These are phyloP conservation scores for Pseudocheirus occidentalis DNA, from an alignment of 2,797 vertebrate species.

Conservation along the genomic window DNA sequence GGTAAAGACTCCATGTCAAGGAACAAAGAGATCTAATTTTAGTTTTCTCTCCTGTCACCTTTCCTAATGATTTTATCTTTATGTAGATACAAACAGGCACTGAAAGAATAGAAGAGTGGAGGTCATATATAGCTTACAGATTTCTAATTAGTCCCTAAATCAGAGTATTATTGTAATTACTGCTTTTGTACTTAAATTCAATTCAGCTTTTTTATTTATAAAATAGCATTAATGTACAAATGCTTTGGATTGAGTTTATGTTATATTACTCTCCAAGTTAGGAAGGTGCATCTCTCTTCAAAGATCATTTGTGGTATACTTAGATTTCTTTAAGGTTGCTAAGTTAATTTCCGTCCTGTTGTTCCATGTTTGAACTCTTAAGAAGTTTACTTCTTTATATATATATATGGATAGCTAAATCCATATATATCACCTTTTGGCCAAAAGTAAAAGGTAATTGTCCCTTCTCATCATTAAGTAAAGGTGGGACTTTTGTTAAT, in stretches of 20 bases:
- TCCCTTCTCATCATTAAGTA: not conserved
- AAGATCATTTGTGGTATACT: not conserved
- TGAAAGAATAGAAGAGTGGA: not conserved
- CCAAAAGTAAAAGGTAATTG: conserved; percentile 41
- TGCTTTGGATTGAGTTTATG: not conserved
- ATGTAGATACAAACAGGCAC: not conserved
- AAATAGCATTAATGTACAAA: conserved; percentile 37
- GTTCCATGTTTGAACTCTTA: not conserved
- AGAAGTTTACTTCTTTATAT: not conserved
- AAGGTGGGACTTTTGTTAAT: conserved; percentile 42
- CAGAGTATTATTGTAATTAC: not conserved
- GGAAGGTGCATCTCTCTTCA: not conserved
- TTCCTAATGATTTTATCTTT: conserved; percentile 33
- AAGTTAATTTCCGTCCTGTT: conserved; percentile 52
- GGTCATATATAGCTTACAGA: not conserved
- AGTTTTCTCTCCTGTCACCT: conserved; percentile 42
- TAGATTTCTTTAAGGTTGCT: conserved; percentile 51
- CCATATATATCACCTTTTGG: not conserved
- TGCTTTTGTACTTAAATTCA: conserved; percentile 24
- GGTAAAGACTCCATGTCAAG: conserved; percentile 3
- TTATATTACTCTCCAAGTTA: not conserved
- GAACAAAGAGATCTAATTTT: conserved; percentile 30
- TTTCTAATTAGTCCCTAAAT: conserved; percentile 13
- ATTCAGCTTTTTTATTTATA: conserved; percentile 45
- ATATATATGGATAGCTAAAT: no score